These are phyloP conservation scores for Fragum fragum DNA, from an alignment of 2,888 invertebrate genomes.

Conservation along the genomic window DNA sequence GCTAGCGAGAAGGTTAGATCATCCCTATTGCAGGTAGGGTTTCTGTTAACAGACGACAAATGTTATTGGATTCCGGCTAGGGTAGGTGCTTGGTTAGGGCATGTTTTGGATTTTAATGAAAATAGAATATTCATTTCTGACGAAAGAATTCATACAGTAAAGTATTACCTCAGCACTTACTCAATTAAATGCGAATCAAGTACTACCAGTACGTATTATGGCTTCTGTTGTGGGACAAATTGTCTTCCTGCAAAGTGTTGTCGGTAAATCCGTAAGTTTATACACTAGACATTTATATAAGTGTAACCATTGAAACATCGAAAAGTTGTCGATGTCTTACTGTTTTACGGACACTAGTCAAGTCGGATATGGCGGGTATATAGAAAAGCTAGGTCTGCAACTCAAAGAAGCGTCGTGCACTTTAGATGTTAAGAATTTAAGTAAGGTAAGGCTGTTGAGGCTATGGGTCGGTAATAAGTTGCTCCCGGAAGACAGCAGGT, in stretches of 20 bases:
- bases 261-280: neutral
- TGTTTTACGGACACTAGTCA: conserved; percentile 17
- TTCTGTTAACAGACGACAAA: conserved; percentile 3
- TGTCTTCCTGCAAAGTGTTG: neutral
- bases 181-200: too few relatives aligned
- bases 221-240: conserved; percentile 10
- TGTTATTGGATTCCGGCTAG: conserved; percentile 1
- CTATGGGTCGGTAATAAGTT: neutral
- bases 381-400: neutral
- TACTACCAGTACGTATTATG: neutral
- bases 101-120: neutral
- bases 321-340: neutral
- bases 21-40: neutral
- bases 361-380: conserved; percentile 2
- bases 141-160: neutral
- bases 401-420: too few relatives aligned
- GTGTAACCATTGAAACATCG: neutral
- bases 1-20: neutral
- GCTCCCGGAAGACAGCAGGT: neutral
- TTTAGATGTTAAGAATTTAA: too few relatives aligned
- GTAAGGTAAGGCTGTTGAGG: too few relatives aligned
- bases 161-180: neutral
- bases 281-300: neutral
- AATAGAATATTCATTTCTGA: neutral
- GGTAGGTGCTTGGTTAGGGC: neutral